Evolutionary conservation across 2,113 vertebrate species (phyloP), one percentile per base, ranked within the genome.

Genomic region (Heterotis niloticus): DNA sequence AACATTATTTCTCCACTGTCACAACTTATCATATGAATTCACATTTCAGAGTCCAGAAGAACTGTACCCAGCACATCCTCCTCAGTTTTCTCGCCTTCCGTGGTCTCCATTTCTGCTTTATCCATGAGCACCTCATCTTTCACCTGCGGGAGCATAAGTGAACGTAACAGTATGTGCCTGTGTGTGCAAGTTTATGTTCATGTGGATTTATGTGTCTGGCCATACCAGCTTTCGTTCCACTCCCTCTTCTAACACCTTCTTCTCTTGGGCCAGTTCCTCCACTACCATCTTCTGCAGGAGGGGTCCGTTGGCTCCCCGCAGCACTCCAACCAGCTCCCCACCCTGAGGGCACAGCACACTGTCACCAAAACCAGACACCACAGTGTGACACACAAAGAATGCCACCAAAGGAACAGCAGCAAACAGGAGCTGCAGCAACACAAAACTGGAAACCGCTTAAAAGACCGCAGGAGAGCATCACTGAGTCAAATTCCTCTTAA

Each of bases 281-380:
- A 93, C 81, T 76, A 98, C 93, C 81, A 90, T 95, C 87, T 87
- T 96, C 87, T 94, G 94, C 78, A 99, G 92, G 81, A 96, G 77
- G 0, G 95, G 95, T 73, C 91, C 93, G 0, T 98, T 94, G 0
- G 84, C 93, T 52, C 96, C 96, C 81, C 93, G 90, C 79, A 99
- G 88, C 79, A 93, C 90, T 5, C 93, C 92, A 83, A 96, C 93
- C 78, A 98, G 79, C 67, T 94, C 91, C 51, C 96, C 96, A 26
- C 93, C 93, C 97, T 99, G 81, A 66, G 84, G 87, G 18, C 56
- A 20, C 44, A 67, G n/a, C 76, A 80, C 24, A 65, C 69, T 13
- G 23, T 10, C 20, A 72, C 24, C 34, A 2, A 44, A 7, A 7
- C 7, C 7, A 4, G 1, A 67, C 65, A 67, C 73, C 62, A 28